Evolutionary conservation across 2,113 vertebrate species (phyloP).

Genomic region (Anthoscopus minutus): DNA sequence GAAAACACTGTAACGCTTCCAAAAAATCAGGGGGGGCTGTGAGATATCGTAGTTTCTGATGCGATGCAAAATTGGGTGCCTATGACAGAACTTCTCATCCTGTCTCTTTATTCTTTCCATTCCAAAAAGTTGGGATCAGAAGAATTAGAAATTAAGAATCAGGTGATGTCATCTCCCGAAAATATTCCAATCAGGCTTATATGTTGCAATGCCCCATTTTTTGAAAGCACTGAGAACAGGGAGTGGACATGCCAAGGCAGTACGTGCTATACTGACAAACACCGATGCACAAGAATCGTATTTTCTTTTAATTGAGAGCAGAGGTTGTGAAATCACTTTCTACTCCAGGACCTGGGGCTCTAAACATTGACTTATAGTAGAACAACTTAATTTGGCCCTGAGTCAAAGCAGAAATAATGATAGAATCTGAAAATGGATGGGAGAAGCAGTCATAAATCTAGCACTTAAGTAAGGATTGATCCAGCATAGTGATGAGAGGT

Average conservation of each 20-base stretch:
- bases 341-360: neutral
- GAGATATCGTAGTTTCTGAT: neutral
- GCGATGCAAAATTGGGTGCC: neutral
- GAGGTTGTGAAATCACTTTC: neutral
- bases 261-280: neutral
- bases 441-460: constrained; percentile 27
- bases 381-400: neutral
- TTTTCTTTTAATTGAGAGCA: constrained; percentile 11
- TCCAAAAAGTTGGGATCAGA: neutral
- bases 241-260: neutral
- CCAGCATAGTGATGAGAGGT: neutral
- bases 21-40: neutral
- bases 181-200: neutral
- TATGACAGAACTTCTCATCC: neutral
- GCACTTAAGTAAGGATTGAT: constrained; percentile 14
- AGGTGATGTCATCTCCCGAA: neutral
- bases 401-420: constrained; percentile 1
- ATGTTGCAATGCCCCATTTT: neutral
- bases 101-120: neutral
- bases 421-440: neutral
- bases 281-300: neutral
- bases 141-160: neutral
- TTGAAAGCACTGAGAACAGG: neutral
- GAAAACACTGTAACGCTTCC: neutral
- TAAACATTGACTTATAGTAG: constrained; percentile 14